Conservation (phyloP, 2,113 vertebrate genomes). For the Rhinopomastus cyanomelas region DNA sequence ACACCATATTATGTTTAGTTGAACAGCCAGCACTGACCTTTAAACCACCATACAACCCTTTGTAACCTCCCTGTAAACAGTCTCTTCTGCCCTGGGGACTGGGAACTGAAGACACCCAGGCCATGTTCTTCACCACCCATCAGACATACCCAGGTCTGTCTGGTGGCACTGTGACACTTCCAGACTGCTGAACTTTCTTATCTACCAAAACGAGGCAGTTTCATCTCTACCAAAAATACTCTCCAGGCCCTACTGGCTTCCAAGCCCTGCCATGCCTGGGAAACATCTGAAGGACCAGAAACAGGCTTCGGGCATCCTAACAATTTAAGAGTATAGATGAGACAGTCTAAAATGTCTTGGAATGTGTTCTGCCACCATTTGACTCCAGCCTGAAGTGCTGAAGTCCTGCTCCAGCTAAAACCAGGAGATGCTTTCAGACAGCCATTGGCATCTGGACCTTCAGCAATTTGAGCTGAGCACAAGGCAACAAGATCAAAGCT, state of each 20-base stretch:
- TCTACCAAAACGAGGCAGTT: not conserved
- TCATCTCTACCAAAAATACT: not conserved
- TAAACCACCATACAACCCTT: not conserved
- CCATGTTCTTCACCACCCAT: not conserved
- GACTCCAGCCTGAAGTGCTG: not conserved
- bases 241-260: not conserved
- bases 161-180: not conserved
- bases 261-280: not conserved
- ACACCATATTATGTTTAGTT: not conserved
- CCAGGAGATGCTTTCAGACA: not conserved
- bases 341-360: not conserved
- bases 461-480: not conserved
- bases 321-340: not conserved
- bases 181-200: not conserved
- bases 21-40: not conserved
- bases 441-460: not conserved
- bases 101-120: not conserved
- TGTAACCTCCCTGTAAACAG: not conserved
- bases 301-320: not conserved
- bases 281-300: conserved; percentile 42
- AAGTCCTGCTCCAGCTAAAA: not conserved
- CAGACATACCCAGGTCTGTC: not conserved
- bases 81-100: not conserved
- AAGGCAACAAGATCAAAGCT: not conserved
- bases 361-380: conserved; percentile 13